phyloP scores from a whole-genome alignment of 1,140 invertebrate species.

The Drosophila nasuta region DNA sequence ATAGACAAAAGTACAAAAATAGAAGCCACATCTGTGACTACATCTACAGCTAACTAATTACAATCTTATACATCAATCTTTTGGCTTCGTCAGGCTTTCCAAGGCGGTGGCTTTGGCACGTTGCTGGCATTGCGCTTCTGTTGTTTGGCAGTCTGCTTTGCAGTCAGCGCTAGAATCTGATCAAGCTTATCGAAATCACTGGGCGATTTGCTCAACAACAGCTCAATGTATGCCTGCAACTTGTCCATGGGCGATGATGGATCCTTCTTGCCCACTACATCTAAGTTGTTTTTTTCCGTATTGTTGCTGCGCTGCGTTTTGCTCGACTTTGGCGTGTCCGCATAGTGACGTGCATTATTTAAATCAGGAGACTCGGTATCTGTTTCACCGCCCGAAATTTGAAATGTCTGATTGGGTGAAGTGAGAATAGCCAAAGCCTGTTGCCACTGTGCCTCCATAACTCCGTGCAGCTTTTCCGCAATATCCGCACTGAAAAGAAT shows the following conservation, averaged over 20 bases:
- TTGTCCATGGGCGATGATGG: slow-evolving; percentile 76
- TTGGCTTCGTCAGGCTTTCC: slow-evolving; percentile 65
- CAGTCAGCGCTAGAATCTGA: slow-evolving; percentile 65
- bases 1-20: slow-evolving; percentile 27
- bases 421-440: slow-evolving; percentile 91
- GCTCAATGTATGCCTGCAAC: slow-evolving; percentile 81
- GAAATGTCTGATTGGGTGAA: slow-evolving; percentile 71
- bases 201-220: slow-evolving; percentile 81
- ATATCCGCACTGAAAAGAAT: slow-evolving; percentile 86
- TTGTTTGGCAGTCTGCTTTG: slow-evolving; percentile 44
- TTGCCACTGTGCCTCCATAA: slow-evolving; percentile 92
- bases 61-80: slow-evolving; percentile 1
- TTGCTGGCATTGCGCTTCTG: slow-evolving; percentile 46
- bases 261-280: slow-evolving; percentile 61
- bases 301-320: slow-evolving; percentile 68
- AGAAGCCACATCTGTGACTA: slow-evolving; percentile 25
- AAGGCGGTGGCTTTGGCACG: slow-evolving; percentile 69
- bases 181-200: slow-evolving; percentile 80
- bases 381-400: slow-evolving; percentile 45
- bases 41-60: slow-evolving; percentile 25
- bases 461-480: slow-evolving; percentile 90
- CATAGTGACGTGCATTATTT: slow-evolving; percentile 64
- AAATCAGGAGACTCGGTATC: slow-evolving; percentile 63
- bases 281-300: slow-evolving; percentile 73
- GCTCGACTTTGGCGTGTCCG: slow-evolving; percentile 74